Evolutionary conservation across 2,113 vertebrate species (phyloP).

Genomic region (Microtus ochrogaster): DNA sequence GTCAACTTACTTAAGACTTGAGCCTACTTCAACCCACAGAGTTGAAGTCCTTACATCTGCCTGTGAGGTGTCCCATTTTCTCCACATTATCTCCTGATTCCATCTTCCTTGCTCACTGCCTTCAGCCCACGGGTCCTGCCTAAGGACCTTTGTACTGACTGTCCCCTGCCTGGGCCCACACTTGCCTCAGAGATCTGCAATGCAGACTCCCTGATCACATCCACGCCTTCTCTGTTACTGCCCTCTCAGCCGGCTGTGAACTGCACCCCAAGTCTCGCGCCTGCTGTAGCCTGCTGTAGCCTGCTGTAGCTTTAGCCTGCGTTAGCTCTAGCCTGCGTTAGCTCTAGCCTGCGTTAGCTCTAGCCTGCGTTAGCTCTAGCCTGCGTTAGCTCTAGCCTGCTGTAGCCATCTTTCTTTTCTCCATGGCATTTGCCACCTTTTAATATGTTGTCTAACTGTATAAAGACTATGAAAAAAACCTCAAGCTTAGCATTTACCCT

Average conservation of each 20-base stretch:
- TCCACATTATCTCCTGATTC: slow-evolving; percentile 30
- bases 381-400: background rate
- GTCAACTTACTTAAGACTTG: slow-evolving; percentile 23
- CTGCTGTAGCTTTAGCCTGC: background rate
- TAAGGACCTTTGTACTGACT: background rate
- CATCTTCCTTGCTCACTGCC: background rate
- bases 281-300: background rate
- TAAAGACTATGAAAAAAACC: background rate
- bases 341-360: background rate
- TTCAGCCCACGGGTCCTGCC: background rate
- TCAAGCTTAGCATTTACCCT: background rate
- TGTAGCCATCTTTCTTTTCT: background rate
- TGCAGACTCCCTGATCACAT: background rate
- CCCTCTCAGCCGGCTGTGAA: background rate
- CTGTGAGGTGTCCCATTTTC: background rate
- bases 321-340: background rate
- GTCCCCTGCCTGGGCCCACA: background rate
- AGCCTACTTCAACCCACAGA: slow-evolving; percentile 33
- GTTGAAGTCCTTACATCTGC: background rate
- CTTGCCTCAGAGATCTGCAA: background rate
- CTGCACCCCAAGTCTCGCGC: background rate
- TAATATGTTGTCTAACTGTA: background rate
- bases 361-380: background rate
- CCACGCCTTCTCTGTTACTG: background rate
- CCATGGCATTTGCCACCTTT: background rate